Evolutionary conservation across 2,113 vertebrate genomes (phyloP), one percentile per base, ranked within the genome.

Genomic region (Saccopteryx bilineata): DNA sequence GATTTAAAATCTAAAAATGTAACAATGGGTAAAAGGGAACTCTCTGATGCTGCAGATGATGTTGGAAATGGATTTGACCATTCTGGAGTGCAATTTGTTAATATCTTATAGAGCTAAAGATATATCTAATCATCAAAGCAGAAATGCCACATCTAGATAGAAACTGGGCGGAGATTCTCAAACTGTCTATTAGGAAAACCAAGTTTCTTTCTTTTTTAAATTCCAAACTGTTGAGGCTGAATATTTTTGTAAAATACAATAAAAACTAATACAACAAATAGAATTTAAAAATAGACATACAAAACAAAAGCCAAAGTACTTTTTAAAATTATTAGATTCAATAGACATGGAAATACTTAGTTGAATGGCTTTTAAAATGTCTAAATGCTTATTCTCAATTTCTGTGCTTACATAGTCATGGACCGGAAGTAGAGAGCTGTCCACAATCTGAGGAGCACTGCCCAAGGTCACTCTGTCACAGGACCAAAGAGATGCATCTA

Each of bases 251-350:
- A 88, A 88, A 84, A 66, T 26, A 58, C 11, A 80, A 71, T 68
- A 50, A 95, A 80, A 74, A 84, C 21, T 69, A 63, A 84, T 66
- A 88, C 79, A 81, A 31, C 9, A 68, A 92, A 81, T 39, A 50
- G 92, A 71, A 46, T 19, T 9, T 84, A 58, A 80, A 75, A 72
- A 69, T 24, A 93, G 48, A 56, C 23, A 39, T 33, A 15, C 26
- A 72, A 63, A 61, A 86, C 56, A 39, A 23, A 71, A 60, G 28
- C 2, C 65, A 61, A n/a, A 89, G 26, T 72, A 83, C 12, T 91
- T 81, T 79, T 92, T 60, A 11, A 56, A 56, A 84, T 80, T 83
- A 48, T 74, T 52, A 81, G 78, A 48, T 54, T 48, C 17, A 71
- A 15, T 15, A 56, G 26, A 85, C 6, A 69, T 61, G 15, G 80